Percentiles rank a stretch among this genome's conserved stretches.
These are phyloP conservation scores for Ips typographus DNA, from an alignment of 1,140 invertebrate genomes.

Conservation along the genomic window DNA sequence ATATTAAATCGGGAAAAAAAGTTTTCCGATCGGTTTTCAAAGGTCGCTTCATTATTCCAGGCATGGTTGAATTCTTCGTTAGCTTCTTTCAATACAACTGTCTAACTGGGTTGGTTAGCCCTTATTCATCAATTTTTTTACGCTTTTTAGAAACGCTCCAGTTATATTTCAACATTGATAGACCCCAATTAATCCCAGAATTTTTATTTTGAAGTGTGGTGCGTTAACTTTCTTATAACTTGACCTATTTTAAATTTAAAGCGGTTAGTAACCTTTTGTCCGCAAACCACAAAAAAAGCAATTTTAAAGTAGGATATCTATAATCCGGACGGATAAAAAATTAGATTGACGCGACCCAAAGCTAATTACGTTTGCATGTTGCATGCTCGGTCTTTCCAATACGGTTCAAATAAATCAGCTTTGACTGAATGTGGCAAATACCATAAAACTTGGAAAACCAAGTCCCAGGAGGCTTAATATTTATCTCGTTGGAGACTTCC, in stretches of 20 bases:
- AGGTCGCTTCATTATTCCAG: slow-evolving; percentile 11
- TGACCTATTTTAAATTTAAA: too few relatives aligned
- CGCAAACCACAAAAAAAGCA: too few relatives aligned
- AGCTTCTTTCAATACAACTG: slow-evolving; percentile 3
- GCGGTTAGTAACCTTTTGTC: too few relatives aligned
- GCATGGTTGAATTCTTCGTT: slow-evolving; percentile 3
- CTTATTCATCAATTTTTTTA: not conserved
- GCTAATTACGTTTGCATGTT: slow-evolving; percentile 2
- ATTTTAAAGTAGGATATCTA: too few relatives aligned
- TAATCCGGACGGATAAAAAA: too few relatives aligned
- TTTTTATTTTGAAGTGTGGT: too few relatives aligned
- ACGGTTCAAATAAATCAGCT: not conserved
- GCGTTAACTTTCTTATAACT: too few relatives aligned
- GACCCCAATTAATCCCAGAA: too few relatives aligned
- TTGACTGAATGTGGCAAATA: slow-evolving; percentile 2
- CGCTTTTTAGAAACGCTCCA: not conserved
- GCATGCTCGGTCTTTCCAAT: not conserved
- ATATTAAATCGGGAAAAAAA: slow-evolving; percentile 12
- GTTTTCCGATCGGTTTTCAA: slow-evolving; percentile 5
- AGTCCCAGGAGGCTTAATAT: not conserved
- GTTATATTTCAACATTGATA: not conserved
- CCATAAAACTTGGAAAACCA: not conserved
- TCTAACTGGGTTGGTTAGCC: slow-evolving; percentile 5
- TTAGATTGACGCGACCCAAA: too few relatives aligned
- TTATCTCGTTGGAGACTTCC: not conserved